Evolutionary conservation across 2,888 invertebrate species (phyloP), one percentile per base, ranked within the genome.

Genomic region (Acrocyrtus sp.): DNA sequence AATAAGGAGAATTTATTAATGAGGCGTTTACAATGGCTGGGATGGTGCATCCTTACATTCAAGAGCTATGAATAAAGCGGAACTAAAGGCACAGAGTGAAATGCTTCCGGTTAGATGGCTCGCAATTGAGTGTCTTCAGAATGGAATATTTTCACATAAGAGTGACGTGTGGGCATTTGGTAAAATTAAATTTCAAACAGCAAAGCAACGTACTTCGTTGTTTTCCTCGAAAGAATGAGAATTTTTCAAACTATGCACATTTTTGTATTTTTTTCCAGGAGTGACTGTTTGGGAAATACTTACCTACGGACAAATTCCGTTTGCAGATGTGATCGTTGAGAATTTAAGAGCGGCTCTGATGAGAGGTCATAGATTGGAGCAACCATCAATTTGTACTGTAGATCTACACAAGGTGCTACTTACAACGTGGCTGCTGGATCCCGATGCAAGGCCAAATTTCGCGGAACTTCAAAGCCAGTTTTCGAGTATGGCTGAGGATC

Each of bases 81-180:
- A 96, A 84, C 97, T 98, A 85, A 95, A 95, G 85, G 97, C 98
- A 1, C 94, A 93, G 1, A 96, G 97, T 6, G 97, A 97, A 8
- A 97, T 96, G 86, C 97, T 98, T 95, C 98, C 98, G 0, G 96
- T 98, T 79, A 98, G 98, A 85, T 99, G 99, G 99, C 86, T 99
- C 75, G 99, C 99, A 0, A 85, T 98, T 26, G 99, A 99, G 85
- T 98, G 98, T 83, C 97, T 98, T 76, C 93, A 95, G 80, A 95
- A 97, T 84, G 88, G 96, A 65, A 92, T 96, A 75, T 99, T 98
- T 84, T 98, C 97, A 0, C 97, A 98, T 84, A 98, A 98, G 83
- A 96, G 95, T 80, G 98, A 98, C 84, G 97, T 98, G 0, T 98
- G 98, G 98, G 96, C 98, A 2, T 99, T 97, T 82, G 99, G 96